Conservation (phyloP, 2,797 vertebrate species). For the Corythornis leucogaster region DNA sequence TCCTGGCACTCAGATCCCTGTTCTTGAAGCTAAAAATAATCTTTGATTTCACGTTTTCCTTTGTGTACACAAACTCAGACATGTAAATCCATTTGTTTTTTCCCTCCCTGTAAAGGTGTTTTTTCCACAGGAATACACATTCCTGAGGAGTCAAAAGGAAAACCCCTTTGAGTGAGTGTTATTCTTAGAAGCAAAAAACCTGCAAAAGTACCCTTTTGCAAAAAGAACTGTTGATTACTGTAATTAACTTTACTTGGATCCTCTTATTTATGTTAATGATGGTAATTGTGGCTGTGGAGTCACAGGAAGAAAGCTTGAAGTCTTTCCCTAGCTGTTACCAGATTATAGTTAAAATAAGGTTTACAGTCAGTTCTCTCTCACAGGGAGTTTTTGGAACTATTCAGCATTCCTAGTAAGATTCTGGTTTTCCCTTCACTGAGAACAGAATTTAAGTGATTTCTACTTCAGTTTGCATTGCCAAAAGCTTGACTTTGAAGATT, state of each 20-base stretch:
- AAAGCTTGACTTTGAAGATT: constrained; percentile 32
- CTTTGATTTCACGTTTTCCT: neutral
- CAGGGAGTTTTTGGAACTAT: neutral
- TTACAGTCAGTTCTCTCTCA: neutral
- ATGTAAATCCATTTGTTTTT: neutral
- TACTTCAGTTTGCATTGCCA: constrained; percentile 17
- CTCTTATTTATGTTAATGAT: constrained; percentile 43
- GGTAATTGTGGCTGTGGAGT: constrained; percentile 17
- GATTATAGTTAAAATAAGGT: constrained; percentile 12
- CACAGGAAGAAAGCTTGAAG: neutral
- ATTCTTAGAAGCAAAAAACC: constrained; percentile 26
- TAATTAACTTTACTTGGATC: constrained; percentile 53
- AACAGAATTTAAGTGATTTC: constrained; percentile 24
- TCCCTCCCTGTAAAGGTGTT: neutral
- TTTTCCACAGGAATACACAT: constrained; percentile 29
- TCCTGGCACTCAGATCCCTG: neutral
- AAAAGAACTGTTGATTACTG: constrained; percentile 27
- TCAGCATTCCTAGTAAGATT: neutral
- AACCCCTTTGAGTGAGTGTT: neutral
- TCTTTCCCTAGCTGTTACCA: neutral
- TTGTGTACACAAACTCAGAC: neutral
- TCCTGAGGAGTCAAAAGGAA: constrained; percentile 12
- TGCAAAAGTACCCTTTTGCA: neutral
- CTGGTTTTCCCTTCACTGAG: neutral
- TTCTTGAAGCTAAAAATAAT: neutral